Percentiles rank a stretch among this genome's conserved stretches.
Conservation (phyloP, 2,888 invertebrate genomes). For the Hydrotaea diabolus region DNA sequence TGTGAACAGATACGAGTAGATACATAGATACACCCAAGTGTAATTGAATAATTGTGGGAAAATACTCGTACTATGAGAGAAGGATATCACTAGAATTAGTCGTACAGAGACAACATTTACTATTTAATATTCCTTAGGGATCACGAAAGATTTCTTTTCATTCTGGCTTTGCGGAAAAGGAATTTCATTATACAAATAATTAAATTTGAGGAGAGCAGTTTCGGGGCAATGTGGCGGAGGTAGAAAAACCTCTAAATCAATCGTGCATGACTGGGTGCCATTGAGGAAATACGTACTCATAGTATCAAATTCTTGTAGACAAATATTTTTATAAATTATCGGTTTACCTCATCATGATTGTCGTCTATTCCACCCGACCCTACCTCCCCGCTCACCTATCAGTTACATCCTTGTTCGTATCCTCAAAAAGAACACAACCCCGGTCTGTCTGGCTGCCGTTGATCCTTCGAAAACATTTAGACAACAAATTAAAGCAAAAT, state of each 20-base stretch:
- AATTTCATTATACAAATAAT: slow-evolving; percentile 39
- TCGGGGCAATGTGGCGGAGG: not conserved
- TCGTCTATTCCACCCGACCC: not conserved
- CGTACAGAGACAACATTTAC: slow-evolving; percentile 9
- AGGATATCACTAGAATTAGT: no score
- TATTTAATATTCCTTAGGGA: slow-evolving; percentile 49
- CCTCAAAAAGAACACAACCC: not conserved
- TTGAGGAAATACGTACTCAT: no score
- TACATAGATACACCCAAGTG: not conserved
- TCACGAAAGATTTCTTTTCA: slow-evolving; percentile 56
- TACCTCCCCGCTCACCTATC: not conserved
- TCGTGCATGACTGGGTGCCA: not conserved
- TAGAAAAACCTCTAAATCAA: not conserved
- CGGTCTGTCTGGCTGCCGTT: not conserved
- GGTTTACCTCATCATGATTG: slow-evolving; percentile 36
- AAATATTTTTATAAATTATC: slow-evolving; percentile 47
- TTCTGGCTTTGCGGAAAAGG: slow-evolving; percentile 43
- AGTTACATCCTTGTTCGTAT: no score
- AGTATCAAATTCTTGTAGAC: slow-evolving; percentile 5
- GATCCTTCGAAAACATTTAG: not conserved
- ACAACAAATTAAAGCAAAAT: slow-evolving; percentile 39
- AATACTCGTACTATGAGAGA: not conserved
- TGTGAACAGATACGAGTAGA: not conserved
- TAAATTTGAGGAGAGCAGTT: not conserved
- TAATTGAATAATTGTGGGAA: slow-evolving; percentile 50